Evolutionary conservation across 2,113 vertebrate genomes (phyloP).

Genomic region (Mesocricetus auratus): DNA sequence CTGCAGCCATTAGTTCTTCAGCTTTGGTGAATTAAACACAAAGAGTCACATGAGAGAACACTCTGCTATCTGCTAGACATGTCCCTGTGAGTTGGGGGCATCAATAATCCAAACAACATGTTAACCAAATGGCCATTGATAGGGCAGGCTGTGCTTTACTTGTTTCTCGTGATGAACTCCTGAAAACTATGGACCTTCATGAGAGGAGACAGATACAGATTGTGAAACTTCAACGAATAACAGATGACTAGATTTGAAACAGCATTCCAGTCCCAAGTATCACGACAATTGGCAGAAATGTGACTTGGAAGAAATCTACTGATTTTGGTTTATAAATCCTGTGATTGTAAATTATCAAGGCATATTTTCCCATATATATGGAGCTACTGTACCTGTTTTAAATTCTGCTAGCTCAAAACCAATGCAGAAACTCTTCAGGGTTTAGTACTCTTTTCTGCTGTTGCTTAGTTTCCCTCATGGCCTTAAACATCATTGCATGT

Average conservation of each 20-base stretch:
- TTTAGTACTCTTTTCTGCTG: background rate
- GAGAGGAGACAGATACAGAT: slow-evolving; percentile 1
- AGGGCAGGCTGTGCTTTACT: background rate
- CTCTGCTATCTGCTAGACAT: background rate
- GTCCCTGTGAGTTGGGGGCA: background rate
- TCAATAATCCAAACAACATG: background rate
- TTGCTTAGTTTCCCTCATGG: background rate
- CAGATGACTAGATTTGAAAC: background rate
- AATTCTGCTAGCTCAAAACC: background rate
- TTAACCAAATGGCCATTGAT: background rate
- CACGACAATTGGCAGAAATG: background rate
- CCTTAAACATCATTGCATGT: background rate
- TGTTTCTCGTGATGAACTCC: background rate
- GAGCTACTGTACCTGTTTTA: background rate
- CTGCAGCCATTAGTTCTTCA: background rate
- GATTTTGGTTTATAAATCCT: background rate
- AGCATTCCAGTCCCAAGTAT: background rate
- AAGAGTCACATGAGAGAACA: background rate
- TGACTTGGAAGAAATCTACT: background rate
- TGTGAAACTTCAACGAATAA: background rate
- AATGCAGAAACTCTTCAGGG: background rate
- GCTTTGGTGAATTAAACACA: background rate
- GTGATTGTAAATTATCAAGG: background rate
- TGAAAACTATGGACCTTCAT: background rate
- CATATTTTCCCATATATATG: background rate